Evolutionary conservation across 1,140 invertebrate species (phyloP).

Genomic region (Andrena cerasifolii): DNA sequence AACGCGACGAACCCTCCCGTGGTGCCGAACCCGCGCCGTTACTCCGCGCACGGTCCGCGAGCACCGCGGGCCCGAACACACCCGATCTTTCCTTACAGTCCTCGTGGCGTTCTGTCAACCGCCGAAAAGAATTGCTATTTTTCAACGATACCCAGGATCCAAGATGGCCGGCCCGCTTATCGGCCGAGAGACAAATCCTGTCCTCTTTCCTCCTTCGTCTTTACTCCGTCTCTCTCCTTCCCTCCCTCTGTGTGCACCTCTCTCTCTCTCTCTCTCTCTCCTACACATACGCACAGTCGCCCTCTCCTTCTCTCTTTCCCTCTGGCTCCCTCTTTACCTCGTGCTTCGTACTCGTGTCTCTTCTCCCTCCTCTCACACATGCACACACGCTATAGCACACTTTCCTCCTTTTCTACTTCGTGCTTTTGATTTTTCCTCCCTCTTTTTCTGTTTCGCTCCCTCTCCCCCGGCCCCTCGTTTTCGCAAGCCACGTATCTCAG

Average conservation of each 20-base stretch:
- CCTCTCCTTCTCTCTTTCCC: constrained; percentile 10
- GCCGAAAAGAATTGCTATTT: constrained; percentile 68
- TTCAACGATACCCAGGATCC: constrained; percentile 75
- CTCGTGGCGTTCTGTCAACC: constrained; percentile 72
- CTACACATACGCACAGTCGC: neutral
- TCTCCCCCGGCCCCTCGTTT: constrained; percentile 5
- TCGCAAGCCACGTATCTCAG: constrained; percentile 53
- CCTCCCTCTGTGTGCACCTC: neutral
- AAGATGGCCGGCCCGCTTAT: constrained; percentile 76
- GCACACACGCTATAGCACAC: too few relatives aligned
- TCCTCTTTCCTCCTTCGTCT: constrained; percentile 40
- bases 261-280: constrained; percentile 7
- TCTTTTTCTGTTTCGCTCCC: neutral
- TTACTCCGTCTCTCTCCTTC: constrained; percentile 31
- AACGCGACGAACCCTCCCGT: constrained; percentile 32
- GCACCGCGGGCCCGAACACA: constrained; percentile 15
- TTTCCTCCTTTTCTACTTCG: constrained; percentile 14
- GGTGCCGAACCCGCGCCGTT: constrained; percentile 17
- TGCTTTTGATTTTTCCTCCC: constrained; percentile 26
- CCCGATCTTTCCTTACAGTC: constrained; percentile 47
- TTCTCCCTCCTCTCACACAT: constrained; percentile 18
- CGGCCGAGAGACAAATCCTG: constrained; percentile 66
- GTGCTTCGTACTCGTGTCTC: constrained; percentile 3
- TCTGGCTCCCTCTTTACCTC: constrained; percentile 48
- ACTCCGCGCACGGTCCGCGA: constrained; percentile 20